Base-by-base conservation (phyloP, 2,888 invertebrate species). In the Xylota sylvarum region DNA sequence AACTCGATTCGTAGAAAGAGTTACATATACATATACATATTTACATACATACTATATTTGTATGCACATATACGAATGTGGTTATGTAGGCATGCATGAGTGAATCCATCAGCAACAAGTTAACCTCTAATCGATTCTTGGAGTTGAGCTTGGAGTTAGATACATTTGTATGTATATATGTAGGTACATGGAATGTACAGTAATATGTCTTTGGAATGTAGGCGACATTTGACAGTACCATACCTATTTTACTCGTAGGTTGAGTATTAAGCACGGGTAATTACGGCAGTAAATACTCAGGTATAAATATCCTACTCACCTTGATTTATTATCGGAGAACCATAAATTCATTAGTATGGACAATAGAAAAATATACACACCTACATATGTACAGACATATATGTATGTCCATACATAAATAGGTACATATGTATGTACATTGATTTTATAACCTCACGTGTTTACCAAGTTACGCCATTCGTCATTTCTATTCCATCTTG, bases 191-290 rank as follows among this genome's bases (percentile, higher is more conserved):
- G 23, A 23, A 23, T 23, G 23, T 23, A 23, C 23, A 23, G 3
- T 23, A 23, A 0, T 4, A 1, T 50, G 9, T 9, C 37, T 40
- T 14, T 62, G 62, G 43, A 62, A 62, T 62, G 43, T 43, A 30
- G 43, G 5, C 43, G 27, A 62, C 43, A 62, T 43, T 62, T 27
- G 14, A 62, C 64, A 17, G 43, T 46, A 64, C 1, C 1, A 30
- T n/a, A 6, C 6, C 6, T n/a, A 5, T 27, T 5, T 6, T 52
- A 17, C 17, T 46, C 6, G 4, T 50, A 50, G 10, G 19, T 6
- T 4, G 14, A 9, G 14, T 14, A 43, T 43, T 14, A 43, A 19
- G 4, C 9, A 9, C 1, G 23, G 50, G 50, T 19, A 50, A 23
- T 46, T 9, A 46, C 2, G 7, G 10, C 23, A 7, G 50, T 19